Base-by-base conservation (phyloP, 2,797 vertebrate species). In the Sebastes itinus region DNA sequence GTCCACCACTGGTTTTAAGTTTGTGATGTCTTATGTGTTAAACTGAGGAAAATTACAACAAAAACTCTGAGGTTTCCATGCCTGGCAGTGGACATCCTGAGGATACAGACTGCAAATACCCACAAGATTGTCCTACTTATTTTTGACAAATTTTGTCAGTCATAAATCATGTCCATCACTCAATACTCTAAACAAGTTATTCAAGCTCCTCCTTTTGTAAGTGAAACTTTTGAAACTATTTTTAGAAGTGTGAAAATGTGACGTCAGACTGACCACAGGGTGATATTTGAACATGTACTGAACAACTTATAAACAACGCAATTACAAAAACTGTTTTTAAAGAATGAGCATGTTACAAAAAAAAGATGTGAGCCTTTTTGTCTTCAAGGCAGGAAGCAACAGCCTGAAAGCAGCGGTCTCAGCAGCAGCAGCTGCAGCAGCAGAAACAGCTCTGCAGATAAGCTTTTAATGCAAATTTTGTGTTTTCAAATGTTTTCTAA, bases 361-460 rank as follows among this genome's bases (percentile, higher is more conserved):
- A 10, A 56, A 1, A 77, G 28, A 28, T 23, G 1, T 35, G n/a
- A 18, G 52, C 25, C 25, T 27, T 46, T 46, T 75, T 64, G 58
- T 64, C 18, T 73, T 55, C 7, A 8, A 64, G 66, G 20, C 66
- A 80, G 71, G 75, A 83, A 80, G 68, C 67, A 4, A n/a, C 16
- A 9, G 10, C 2, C 42, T 72, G 12, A 77, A 77, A 64, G 13
- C 54, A 35, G 23, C 64, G 6, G 35, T 38, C 13, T 14, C 35
- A 38, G 13, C 35, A 64, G 18, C 46, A 73, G 14, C 13, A 14
- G 13, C 35, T 60, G 18, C 46, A 73, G 14, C 20, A 75, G 52
- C 14, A 42, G 20, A 56, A 8, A 59, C 30, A 23, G 4, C 16
- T 33, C 5, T 71, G 20, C 62, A 67, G 11, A 62, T n/a, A 1